These are phyloP conservation scores for Hypomecis punctinalis DNA, from an alignment of 2,888 invertebrate genomes.

Conservation along the genomic window DNA sequence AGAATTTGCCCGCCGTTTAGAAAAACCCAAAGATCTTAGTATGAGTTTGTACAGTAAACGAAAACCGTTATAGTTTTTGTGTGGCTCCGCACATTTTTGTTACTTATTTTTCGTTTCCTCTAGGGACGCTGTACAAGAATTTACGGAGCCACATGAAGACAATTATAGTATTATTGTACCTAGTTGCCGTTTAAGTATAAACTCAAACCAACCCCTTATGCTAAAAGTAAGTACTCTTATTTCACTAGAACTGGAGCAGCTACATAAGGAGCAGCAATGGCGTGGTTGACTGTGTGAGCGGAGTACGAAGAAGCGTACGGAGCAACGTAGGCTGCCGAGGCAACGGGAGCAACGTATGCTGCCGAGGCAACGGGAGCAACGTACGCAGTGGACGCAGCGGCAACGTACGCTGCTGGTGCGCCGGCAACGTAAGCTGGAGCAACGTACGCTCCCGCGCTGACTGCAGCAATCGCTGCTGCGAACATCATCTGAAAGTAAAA, in stretches of 20 bases:
- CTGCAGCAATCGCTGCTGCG: slow-evolving; percentile 16
- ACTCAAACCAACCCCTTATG: no score
- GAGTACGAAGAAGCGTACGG: slow-evolving; percentile 34
- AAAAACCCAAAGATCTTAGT: no score
- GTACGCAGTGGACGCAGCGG: slow-evolving; percentile 26
- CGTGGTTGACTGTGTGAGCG: slow-evolving; percentile 33
- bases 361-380: slow-evolving; percentile 27
- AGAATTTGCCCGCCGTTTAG: no score
- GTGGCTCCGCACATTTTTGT: not conserved
- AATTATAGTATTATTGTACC: no score
- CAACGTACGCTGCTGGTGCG: slow-evolving; percentile 20
- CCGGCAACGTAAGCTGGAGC: slow-evolving; percentile 20
- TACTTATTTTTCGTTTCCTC: no score
- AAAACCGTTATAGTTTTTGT: not conserved
- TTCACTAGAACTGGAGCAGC: slow-evolving; percentile 24
- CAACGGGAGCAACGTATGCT: slow-evolving; percentile 24
- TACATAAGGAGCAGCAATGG: slow-evolving; percentile 27
- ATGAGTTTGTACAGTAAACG: no score
- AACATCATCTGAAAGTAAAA: slow-evolving; percentile 16
- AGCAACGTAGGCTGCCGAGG: slow-evolving; percentile 25
- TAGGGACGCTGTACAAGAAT: no score
- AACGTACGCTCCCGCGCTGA: slow-evolving; percentile 12
- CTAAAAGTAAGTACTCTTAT: slow-evolving; percentile 1
- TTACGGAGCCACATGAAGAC: no score
- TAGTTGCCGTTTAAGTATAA: no score